Evolutionary conservation across 2,888 invertebrate species (phyloP).

Genomic region (Netelia virgata): DNA sequence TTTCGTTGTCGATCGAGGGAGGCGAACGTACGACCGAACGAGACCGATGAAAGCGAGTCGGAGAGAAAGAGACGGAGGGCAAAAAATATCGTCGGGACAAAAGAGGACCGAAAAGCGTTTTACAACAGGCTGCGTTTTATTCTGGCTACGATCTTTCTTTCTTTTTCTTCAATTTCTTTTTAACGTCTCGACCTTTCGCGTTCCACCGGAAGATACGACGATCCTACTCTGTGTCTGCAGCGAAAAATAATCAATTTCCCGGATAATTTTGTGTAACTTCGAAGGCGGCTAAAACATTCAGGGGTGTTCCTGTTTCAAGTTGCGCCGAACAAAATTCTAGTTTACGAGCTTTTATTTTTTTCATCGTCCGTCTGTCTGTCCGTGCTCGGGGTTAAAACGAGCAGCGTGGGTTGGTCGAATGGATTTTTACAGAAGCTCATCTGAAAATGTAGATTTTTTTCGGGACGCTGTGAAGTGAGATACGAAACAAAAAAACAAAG

Average conservation of each 20-base stretch:
- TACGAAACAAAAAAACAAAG: conserved; percentile 44
- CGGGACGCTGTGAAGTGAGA: neutral
- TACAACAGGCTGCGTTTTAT: conserved; percentile 13
- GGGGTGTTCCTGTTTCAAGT: neutral
- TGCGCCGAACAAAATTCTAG: neutral
- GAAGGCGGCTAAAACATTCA: conserved; percentile 21
- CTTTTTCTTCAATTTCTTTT: neutral
- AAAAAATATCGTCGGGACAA: conserved; percentile 3
- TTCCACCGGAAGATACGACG: neutral
- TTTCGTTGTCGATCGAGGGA: conserved; percentile 1
- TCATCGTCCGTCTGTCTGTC: neutral
- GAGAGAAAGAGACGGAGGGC: conserved; percentile 21
- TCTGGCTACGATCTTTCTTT: neutral
- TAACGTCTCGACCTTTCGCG: neutral
- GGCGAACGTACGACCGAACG: conserved; percentile 14
- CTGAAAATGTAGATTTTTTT: conserved; percentile 67
- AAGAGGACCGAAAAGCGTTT: conserved; percentile 4
- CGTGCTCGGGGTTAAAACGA: neutral
- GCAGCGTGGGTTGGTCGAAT: conserved; percentile 28
- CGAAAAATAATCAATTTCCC: conserved; percentile 17
- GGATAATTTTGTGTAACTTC: neutral
- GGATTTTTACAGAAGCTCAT: conserved; percentile 67
- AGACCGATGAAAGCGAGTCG: conserved; percentile 30
- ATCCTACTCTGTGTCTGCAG: neutral
- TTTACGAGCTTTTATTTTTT: conserved; percentile 6